Evolutionary conservation across 1,140 invertebrate species (phyloP).

Genomic region (Cardiocondyla obscurior): DNA sequence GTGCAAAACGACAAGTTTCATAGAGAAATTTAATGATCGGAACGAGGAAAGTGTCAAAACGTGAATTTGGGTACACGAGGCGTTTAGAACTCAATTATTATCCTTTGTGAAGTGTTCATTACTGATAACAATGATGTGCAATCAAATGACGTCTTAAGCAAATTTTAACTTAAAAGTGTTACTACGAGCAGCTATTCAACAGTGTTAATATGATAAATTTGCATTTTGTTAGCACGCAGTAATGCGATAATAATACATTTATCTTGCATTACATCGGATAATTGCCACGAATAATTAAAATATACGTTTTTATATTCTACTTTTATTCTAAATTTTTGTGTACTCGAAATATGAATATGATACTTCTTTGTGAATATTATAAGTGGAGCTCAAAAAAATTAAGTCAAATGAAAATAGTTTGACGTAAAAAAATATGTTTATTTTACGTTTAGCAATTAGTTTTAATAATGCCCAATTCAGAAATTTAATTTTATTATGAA

Average conservation of each 20-base stretch:
- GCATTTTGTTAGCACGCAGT: neutral
- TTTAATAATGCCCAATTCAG: neutral
- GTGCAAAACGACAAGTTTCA: slow-evolving; percentile 52
- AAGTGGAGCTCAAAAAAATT: neutral
- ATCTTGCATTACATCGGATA: neutral
- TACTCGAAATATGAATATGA: neutral
- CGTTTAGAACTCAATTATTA: slow-evolving; percentile 45
- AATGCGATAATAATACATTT: neutral
- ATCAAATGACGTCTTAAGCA: neutral
- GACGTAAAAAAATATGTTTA: neutral
- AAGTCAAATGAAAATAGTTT: neutral
- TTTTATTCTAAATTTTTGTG: too few species aligned
- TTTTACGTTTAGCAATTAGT: neutral
- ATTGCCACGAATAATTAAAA: neutral
- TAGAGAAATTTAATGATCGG: slow-evolving; percentile 54
- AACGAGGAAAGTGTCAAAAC: slow-evolving; percentile 24
- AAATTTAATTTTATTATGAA: neutral
- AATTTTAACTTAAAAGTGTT: neutral
- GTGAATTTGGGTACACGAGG: neutral
- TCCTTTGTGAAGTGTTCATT: slow-evolving; percentile 53
- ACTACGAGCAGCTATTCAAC: neutral
- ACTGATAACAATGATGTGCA: slow-evolving; percentile 12
- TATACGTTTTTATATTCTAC: neutral
- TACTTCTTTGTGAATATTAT: neutral
- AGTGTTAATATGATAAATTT: neutral